A percentile compares a stretch with the other conserved stretches of the same genome.
These are phyloP conservation scores for Corvus cornix DNA, from an alignment of 2,113 vertebrate species.

Conservation along the genomic window DNA sequence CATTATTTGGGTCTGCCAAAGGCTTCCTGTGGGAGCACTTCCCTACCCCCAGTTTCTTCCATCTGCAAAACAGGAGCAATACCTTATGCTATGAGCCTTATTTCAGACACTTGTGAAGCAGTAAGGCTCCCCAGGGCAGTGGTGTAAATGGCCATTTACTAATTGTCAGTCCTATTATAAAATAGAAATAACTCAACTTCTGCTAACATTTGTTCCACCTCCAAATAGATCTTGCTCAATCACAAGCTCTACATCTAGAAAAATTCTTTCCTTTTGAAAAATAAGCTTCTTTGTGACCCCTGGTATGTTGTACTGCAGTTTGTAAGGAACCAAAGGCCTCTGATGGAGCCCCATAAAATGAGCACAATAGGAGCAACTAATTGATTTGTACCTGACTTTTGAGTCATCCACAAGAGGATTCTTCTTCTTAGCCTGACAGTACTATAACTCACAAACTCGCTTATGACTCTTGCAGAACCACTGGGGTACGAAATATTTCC, in stretches of 20 bases:
- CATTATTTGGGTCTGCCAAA: background rate
- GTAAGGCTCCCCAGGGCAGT: background rate
- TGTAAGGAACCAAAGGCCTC: background rate
- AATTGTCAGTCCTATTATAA: background rate
- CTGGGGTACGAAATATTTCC: background rate
- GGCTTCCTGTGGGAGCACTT: background rate
- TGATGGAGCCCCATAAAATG: background rate
- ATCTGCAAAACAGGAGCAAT: background rate
- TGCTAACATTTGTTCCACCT: background rate
- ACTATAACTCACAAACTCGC: background rate
- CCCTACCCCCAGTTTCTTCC: conserved; percentile 4
- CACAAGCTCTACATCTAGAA: background rate
- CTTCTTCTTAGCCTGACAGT: background rate
- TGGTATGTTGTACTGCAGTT: background rate
- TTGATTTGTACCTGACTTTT: background rate
- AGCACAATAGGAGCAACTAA: background rate
- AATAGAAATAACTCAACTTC: background rate
- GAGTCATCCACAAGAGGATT: background rate
- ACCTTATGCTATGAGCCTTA: background rate
- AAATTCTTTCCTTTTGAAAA: background rate
- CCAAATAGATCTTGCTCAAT: background rate
- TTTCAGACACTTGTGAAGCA: background rate
- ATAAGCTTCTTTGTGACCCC: background rate
- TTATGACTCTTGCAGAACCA: background rate
- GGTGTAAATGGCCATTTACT: background rate